A percentile compares a stretch with the other conserved stretches of the same genome.
These are phyloP conservation scores for Hartigia nigra DNA, from an alignment of 2,888 invertebrate genomes.

Conservation along the genomic window DNA sequence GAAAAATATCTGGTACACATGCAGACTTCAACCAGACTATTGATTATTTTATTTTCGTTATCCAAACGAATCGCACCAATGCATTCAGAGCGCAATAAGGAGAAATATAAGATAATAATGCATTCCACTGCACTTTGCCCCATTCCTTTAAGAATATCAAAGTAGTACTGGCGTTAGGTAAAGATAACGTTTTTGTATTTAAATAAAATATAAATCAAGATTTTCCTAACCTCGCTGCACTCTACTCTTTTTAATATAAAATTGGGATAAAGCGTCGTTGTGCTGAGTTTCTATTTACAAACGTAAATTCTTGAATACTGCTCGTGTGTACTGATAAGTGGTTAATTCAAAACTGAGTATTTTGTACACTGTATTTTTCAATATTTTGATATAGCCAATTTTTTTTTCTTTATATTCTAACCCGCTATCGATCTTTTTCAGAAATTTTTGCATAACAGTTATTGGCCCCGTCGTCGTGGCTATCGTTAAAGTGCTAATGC, in stretches of 20 bases:
- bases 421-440: background rate
- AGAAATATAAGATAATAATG: background rate
- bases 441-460: background rate
- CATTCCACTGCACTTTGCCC: background rate
- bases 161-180: background rate
- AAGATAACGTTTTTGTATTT: background rate
- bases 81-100: background rate
- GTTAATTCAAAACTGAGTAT: background rate
- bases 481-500: constrained; percentile 36
- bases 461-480: background rate
- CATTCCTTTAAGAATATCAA: background rate
- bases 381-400: background rate
- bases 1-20: background rate
- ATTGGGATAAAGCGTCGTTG: background rate
- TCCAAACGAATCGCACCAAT: background rate
- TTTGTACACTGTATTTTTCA: background rate
- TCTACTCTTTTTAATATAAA: too few species aligned
- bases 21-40: background rate
- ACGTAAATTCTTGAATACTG: background rate
- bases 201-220: background rate
- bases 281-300: background rate
- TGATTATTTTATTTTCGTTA: background rate
- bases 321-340: background rate
- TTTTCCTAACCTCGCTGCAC: too few species aligned
- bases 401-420: background rate